phyloP scores from a whole-genome alignment of 1,140 invertebrate genomes.

The Zaprionus tsacasi region DNA sequence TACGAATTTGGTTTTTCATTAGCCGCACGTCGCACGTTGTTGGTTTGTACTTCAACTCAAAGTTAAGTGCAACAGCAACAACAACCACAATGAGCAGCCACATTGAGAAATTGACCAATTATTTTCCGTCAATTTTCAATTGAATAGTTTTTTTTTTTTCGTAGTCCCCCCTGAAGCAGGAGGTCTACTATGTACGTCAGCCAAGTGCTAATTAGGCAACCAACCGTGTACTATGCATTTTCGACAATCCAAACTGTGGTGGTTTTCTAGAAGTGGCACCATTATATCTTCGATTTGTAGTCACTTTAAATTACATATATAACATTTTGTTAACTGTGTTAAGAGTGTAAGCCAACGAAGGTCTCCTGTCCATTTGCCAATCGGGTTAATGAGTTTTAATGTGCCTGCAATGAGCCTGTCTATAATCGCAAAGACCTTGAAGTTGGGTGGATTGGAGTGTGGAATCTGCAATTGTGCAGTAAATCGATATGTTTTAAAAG shows the following conservation, averaged over 20 bases:
- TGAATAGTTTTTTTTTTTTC: slow-evolving; percentile 34
- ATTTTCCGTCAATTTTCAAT: slow-evolving; percentile 65
- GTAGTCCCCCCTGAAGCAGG: slow-evolving; percentile 14
- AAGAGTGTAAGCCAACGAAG: slow-evolving; percentile 6
- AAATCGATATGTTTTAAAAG: background rate
- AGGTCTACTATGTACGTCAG: background rate
- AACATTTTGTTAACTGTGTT: slow-evolving; percentile 28
- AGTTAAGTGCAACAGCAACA: slow-evolving; percentile 66
- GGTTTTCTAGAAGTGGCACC: slow-evolving; percentile 24
- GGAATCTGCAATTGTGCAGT: slow-evolving; percentile 14
- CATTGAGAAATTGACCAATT: slow-evolving; percentile 69
- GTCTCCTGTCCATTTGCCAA: slow-evolving; percentile 23
- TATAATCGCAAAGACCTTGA: slow-evolving; percentile 31
- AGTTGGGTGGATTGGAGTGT: background rate
- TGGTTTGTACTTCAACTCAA: slow-evolving; percentile 69
- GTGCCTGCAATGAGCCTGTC: slow-evolving; percentile 25
- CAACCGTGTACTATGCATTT: slow-evolving; percentile 51
- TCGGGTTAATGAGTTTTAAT: slow-evolving; percentile 29
- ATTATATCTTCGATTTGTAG: slow-evolving; percentile 36
- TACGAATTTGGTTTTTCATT: slow-evolving; percentile 33
- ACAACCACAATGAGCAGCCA: slow-evolving; percentile 28
- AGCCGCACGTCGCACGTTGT: slow-evolving; percentile 29
- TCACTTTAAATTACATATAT: slow-evolving; percentile 50
- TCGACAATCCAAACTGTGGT: slow-evolving; percentile 2
- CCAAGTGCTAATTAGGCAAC: slow-evolving; percentile 64